Base-by-base conservation (phyloP, 2,888 invertebrate genomes). In the Ennomos erosarius region DNA sequence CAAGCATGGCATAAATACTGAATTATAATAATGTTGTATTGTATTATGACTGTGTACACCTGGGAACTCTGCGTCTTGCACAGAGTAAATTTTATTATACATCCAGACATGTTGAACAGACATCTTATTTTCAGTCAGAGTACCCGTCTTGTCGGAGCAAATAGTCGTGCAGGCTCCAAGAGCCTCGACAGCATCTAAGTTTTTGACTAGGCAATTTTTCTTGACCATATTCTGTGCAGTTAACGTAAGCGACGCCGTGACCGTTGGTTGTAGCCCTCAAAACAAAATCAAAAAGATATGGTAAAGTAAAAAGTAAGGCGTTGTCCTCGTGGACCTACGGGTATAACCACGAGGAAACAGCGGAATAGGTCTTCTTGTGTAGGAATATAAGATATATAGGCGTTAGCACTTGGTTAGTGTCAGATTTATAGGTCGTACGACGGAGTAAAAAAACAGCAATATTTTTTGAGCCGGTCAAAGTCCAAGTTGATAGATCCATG, bases 71-170 rank as follows among this genome's bases (percentile, higher is more conserved):
- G 69, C 49, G 47, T 98, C 98, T 44, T 97, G 96, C 82, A 99
- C 98, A 75, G 97, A 96, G 82, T 78, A 76, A 1, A 98, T 98
- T 82, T 96, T 96, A 84, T 98, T 97, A 91, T 98, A 98, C 83
- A 98, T 96, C 97, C 99, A 99, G 95, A 99, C 96, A 89, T 99
- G 98, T 68, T 98, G 97, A 47, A 99, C 99, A 46, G 98, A 98
- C 99, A 99, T 99, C 82, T 98, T 95, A 93, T 99, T 99, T 89
- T 99, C 99, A 3, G 99, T 99, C 46, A 99, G 93, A 8, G 99
- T 99, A 64, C 99, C 99, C 59, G 99, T 99, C 91, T 99, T 99
- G 90, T 99, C 99, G 2, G 99, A 99, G 92, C 99, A 99, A 88
- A 99, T 99, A 62, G 98, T 99, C 55, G 98, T 98, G 54, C 99